These are phyloP conservation scores for Aspidoscelis tigris DNA, from an alignment of 2,113 vertebrate genomes.

Conservation along the genomic window DNA sequence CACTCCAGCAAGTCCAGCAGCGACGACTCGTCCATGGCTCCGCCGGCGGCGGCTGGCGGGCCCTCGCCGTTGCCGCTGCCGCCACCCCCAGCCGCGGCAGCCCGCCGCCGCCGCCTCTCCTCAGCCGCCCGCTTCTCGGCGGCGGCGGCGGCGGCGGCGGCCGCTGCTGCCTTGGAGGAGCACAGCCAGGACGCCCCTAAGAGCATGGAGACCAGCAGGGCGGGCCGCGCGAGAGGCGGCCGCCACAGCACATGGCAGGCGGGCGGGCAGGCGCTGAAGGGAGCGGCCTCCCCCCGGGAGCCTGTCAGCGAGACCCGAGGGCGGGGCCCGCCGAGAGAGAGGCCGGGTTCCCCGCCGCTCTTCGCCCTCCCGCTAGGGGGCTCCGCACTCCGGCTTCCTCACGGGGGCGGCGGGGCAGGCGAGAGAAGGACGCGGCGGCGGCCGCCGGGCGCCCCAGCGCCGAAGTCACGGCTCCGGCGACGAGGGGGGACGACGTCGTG, in stretches of 20 bases:
- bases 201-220: constrained; percentile 63
- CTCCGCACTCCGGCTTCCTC: not conserved
- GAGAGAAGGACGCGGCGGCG: not conserved
- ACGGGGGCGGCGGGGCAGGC: not conserved
- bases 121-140: constrained; percentile 36
- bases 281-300: constrained; percentile 32
- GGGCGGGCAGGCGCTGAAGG: not conserved
- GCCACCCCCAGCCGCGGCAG: constrained; percentile 42
- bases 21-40: constrained; percentile 93
- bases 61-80: constrained; percentile 37
- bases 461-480: too few species aligned
- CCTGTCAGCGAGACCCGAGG: constrained; percentile 27
- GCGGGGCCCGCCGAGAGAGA: not conserved
- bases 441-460: too few species aligned
- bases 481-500: not conserved
- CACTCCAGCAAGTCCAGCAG: constrained; percentile 94
- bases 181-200: constrained; percentile 72
- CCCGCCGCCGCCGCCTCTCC: constrained; percentile 53
- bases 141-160: constrained; percentile 30
- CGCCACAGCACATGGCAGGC: constrained; percentile 19
- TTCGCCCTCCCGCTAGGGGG: not conserved
- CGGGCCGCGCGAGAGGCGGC: constrained; percentile 27
- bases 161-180: constrained; percentile 67
- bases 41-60: constrained; percentile 8
- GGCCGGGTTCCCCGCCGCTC: not conserved